Conservation (phyloP, 2,797 vertebrate species). For the Dendrocincla tyrannina region DNA sequence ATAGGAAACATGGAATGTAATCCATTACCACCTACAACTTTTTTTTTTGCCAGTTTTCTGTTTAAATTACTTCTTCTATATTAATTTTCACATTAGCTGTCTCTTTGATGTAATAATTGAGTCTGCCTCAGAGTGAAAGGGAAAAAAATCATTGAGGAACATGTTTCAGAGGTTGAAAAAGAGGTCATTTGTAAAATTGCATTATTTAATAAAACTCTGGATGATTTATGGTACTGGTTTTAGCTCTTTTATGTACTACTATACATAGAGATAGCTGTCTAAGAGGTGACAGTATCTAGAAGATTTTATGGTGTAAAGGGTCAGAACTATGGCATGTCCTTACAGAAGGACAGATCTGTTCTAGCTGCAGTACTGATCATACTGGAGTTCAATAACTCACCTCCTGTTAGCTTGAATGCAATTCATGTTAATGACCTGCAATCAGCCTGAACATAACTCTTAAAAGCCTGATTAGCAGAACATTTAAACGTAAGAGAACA, state of each 20-base stretch:
- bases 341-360: not conserved
- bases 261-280: not conserved
- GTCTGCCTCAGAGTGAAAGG: not conserved
- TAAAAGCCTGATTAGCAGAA: not conserved
- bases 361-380: not conserved
- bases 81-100: constrained; percentile 11
- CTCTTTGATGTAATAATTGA: constrained; percentile 14
- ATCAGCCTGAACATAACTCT: not conserved
- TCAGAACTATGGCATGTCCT: not conserved
- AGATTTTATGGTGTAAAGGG: not conserved
- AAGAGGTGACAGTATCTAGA: not conserved
- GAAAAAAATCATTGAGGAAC: not conserved
- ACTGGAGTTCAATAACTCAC: not conserved
- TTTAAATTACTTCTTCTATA: not conserved
- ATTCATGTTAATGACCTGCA: not conserved
- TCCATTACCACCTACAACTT: not conserved
- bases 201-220: not conserved
- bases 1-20: not conserved
- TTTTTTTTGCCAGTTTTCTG: not conserved
- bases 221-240: not conserved
- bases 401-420: not conserved
- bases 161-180: not conserved
- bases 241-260: fast-evolving
- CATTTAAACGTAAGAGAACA: not conserved
- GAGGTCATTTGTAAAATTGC: not conserved